Evolutionary conservation across 2,797 vertebrate genomes (phyloP).

Genomic region (Limosa lapponica): DNA sequence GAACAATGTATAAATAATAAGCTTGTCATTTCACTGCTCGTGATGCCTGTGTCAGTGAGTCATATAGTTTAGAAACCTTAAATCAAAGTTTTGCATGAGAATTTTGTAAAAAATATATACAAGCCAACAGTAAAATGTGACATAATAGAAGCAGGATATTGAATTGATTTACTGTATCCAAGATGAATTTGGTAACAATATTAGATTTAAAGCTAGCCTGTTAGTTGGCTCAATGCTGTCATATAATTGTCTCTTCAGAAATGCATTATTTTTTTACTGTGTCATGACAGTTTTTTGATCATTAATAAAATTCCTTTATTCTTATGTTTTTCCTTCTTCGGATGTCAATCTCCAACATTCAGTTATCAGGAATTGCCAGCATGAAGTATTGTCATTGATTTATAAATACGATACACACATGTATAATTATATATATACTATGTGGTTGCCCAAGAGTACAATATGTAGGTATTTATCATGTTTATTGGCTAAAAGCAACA

Average conservation of each 20-base stretch:
- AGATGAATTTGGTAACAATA: not conserved
- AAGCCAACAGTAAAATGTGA: not conserved
- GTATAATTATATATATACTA: not conserved
- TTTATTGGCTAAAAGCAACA: not conserved
- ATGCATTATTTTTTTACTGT: not conserved
- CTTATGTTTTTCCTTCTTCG: not conserved
- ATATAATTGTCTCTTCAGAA: not conserved
- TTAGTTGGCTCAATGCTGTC: not conserved
- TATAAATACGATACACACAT: not conserved
- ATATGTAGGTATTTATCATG: not conserved
- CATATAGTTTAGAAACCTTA: not conserved
- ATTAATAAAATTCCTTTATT: not conserved
- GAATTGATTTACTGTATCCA: not conserved
- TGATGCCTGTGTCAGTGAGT: not conserved
- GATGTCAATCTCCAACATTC: not conserved
- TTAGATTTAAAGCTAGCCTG: not conserved
- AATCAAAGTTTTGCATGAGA: not conserved
- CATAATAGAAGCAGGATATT: not conserved
- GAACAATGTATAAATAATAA: not conserved
- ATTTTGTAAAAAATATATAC: not conserved
- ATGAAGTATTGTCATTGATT: not conserved
- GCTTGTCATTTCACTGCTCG: not conserved
- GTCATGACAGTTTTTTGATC: not conserved
- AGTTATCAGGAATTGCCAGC: not conserved
- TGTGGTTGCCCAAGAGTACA: not conserved